Percentiles rank a stretch among this genome's conserved stretches.
Evolutionary conservation across 2,888 invertebrate species (phyloP).

Genomic region (Heterodera filipjevi): DNA sequence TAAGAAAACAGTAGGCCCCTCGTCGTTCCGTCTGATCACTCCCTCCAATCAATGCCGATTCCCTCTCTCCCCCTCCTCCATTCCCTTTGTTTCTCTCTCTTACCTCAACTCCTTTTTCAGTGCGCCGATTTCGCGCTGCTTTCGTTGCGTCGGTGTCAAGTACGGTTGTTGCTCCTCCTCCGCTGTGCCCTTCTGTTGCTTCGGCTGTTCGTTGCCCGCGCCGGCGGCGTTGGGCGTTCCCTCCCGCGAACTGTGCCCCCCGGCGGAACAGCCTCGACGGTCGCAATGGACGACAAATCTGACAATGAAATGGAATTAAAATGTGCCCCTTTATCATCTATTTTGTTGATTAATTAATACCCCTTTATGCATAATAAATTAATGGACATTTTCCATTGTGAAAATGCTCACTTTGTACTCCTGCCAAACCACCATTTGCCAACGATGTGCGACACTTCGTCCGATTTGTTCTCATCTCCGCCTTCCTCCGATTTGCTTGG

Average conservation of each 20-base stretch:
- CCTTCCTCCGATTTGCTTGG: background rate
- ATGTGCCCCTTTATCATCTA: too few relatives aligned
- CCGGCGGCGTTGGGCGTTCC: slow-evolving; percentile 13
- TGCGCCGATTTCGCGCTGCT: slow-evolving; percentile 46
- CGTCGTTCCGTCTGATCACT: too few relatives aligned
- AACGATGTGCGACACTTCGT: slow-evolving; percentile 56
- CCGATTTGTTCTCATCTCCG: slow-evolving; percentile 41
- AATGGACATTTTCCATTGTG: background rate
- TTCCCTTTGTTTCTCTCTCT: slow-evolving; percentile 42
- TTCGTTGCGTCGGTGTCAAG: slow-evolving; percentile 63
- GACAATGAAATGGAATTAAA: slow-evolving; percentile 22
- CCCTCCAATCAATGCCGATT: background rate
- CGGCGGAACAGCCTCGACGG: slow-evolving; percentile 51
- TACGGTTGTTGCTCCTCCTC: slow-evolving; percentile 41
- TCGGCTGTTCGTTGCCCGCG: background rate
- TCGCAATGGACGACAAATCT: slow-evolving; percentile 62
- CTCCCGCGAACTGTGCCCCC: slow-evolving; percentile 50
- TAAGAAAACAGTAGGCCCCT: too few relatives aligned
- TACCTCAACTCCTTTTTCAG: slow-evolving; percentile 50
- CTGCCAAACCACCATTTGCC: slow-evolving; percentile 65
- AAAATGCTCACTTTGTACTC: slow-evolving; percentile 48
- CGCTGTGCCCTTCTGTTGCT: background rate
- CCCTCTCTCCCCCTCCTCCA: slow-evolving; percentile 36
- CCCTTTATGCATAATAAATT: background rate
- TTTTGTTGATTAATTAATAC: too few relatives aligned